Percentiles rank a stretch among this genome's conserved stretches.
Conservation (phyloP, 2,113 vertebrate species). For the Petrocephalus zakoni region DNA sequence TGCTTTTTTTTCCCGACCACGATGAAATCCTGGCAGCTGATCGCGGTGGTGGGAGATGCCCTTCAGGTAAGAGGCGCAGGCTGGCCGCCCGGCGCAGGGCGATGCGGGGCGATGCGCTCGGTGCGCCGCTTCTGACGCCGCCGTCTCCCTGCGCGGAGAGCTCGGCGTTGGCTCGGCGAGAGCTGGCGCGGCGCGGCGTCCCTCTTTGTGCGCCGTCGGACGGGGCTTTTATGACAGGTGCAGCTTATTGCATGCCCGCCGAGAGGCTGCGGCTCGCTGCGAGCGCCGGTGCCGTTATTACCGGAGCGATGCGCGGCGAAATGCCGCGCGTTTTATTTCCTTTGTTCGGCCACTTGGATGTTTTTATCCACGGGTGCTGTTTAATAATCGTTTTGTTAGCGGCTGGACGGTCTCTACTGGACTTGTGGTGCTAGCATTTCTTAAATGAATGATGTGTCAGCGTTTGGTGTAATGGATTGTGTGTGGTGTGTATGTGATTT, state of each 20-base stretch:
- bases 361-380: not conserved
- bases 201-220: not conserved
- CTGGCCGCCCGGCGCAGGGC: not conserved
- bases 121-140: conserved; percentile 31
- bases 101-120: conserved; percentile 41
- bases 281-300: not conserved
- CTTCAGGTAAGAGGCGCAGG: conserved; percentile 65
- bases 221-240: conserved; percentile 30
- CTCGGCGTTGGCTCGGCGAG: conserved; percentile 37
- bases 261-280: not conserved
- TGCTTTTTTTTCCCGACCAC: conserved; percentile 39
- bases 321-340: not conserved
- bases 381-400: not conserved
- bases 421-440: not conserved
- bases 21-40: conserved; percentile 72
- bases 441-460: not conserved
- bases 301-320: not conserved
- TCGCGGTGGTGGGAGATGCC: conserved; percentile 70
- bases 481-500: not conserved
- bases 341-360: not conserved
- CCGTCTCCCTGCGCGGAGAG: conserved; percentile 28
- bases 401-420: not conserved
- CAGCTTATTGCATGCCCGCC: conserved; percentile 29
- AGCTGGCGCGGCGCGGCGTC: not conserved
- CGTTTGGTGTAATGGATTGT: not conserved